A percentile compares a stretch with the other conserved stretches of the same genome.
Evolutionary conservation across 2,888 invertebrate species (phyloP).

Genomic region (Aphodius sticticus): DNA sequence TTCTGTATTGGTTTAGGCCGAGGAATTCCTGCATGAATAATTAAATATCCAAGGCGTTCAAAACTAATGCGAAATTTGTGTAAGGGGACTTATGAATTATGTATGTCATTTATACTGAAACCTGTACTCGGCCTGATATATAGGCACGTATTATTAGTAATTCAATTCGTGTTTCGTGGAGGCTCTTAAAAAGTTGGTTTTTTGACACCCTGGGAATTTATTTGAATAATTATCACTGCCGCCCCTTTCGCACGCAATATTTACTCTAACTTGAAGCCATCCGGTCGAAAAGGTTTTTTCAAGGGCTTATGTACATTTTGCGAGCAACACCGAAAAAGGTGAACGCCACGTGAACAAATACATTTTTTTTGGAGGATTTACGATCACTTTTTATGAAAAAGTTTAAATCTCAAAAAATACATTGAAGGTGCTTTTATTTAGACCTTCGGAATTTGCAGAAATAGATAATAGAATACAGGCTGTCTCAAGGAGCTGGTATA

Average conservation of each 20-base stretch:
- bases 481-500: too few relatives aligned
- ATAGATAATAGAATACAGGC: too few relatives aligned
- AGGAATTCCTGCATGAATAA: not conserved
- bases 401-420: not conserved
- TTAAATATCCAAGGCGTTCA: not conserved
- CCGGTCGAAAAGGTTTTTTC: not conserved
- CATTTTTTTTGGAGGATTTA: not conserved
- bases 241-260: conserved; percentile 4
- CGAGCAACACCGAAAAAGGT: not conserved
- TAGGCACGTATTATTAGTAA: conserved; percentile 4
- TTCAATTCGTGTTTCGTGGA: not conserved
- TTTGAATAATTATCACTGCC: not conserved
- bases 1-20: not conserved
- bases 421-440: not conserved
- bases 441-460: not conserved
- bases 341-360: not conserved
- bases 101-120: not conserved
- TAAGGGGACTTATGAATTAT: not conserved
- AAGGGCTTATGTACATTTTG: not conserved
- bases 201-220: not conserved
- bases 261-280: not conserved
- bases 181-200: conserved; percentile 4
- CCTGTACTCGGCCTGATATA: not conserved
- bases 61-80: not conserved
- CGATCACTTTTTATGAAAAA: not conserved